These are phyloP conservation scores for Stenichneumon culpator DNA, from an alignment of 2,888 invertebrate species.

Conservation along the genomic window DNA sequence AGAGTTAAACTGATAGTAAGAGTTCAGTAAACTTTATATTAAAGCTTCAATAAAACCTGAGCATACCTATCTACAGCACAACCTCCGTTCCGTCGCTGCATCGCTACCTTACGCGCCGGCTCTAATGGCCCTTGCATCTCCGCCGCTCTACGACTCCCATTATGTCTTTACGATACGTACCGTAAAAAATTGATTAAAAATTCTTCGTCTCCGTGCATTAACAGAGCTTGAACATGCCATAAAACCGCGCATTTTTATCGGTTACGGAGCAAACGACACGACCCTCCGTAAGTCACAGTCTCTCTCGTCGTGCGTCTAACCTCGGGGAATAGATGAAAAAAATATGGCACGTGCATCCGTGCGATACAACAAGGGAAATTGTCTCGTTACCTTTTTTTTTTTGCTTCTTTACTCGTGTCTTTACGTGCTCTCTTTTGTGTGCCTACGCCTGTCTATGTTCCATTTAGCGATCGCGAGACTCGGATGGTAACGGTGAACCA, in stretches of 20 bases:
- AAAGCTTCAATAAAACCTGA: neutral
- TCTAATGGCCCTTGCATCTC: constrained; percentile 1
- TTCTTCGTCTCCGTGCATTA: constrained; percentile 54
- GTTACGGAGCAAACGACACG: neutral
- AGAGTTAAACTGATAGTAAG: neutral
- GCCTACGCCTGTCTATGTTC: neutral
- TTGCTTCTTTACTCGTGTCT: constrained; percentile 17
- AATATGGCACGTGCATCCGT: constrained; percentile 12
- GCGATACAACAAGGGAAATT: constrained; percentile 33
- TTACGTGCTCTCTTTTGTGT: constrained; percentile 11
- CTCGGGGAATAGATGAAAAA: neutral
- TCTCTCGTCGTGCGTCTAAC: neutral
- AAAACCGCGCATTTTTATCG: constrained; percentile 13
- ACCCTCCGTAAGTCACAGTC: neutral
- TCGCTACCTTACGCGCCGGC: neutral
- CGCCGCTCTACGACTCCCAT: constrained; percentile 40
- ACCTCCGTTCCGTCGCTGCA: neutral
- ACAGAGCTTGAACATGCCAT: constrained; percentile 40
- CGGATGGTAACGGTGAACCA: neutral
- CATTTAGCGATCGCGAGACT: neutral
- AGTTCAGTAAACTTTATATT: neutral
- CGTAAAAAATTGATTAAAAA: constrained; percentile 65
- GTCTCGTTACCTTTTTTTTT: constrained; percentile 48
- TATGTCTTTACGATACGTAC: constrained; percentile 45
- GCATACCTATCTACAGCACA: neutral